These are phyloP conservation scores for Dicentrarchus labrax DNA, from an alignment of 2,113 vertebrate species.

Conservation along the genomic window DNA sequence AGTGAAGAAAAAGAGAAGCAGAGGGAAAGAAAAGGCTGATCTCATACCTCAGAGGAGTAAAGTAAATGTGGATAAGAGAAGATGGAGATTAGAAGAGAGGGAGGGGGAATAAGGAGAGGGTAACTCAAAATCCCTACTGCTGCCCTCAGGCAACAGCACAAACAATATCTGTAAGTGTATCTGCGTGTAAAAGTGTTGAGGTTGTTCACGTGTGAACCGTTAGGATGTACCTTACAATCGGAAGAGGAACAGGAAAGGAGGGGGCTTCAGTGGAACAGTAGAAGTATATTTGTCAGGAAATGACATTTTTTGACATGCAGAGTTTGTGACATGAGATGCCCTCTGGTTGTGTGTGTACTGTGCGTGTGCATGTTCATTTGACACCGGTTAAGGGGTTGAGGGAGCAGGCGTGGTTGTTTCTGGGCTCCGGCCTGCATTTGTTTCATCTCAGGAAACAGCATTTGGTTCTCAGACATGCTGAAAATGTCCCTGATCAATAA, in stretches of 20 bases:
- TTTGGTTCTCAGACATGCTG: slow-evolving; percentile 25
- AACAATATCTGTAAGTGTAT: background rate
- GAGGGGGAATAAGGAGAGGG: background rate
- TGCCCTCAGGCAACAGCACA: background rate
- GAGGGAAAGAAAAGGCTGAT: background rate
- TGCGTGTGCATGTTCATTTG: slow-evolving; percentile 19
- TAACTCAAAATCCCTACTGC: background rate
- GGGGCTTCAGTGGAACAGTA: slow-evolving; percentile 19
- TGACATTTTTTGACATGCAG: slow-evolving; percentile 6
- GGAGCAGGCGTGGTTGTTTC: slow-evolving; percentile 63
- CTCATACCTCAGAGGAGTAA: background rate
- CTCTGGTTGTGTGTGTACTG: slow-evolving; percentile 6
- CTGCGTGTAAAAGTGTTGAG: background rate
- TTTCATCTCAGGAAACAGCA: slow-evolving; percentile 31
- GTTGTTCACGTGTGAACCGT: background rate
- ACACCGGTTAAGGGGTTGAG: slow-evolving; percentile 32
- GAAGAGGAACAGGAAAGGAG: slow-evolving; percentile 68
- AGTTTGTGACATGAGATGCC: slow-evolving; percentile 5
- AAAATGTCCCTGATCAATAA: slow-evolving; percentile 27
- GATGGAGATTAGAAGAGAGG: background rate
- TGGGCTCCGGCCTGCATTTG: background rate
- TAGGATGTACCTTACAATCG: slow-evolving; percentile 19
- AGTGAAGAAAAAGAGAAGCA: background rate
- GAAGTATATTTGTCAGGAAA: slow-evolving; percentile 53
- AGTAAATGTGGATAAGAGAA: background rate